Evolutionary conservation across 2,888 invertebrate genomes (phyloP).

Genomic region (Protonemura montana): DNA sequence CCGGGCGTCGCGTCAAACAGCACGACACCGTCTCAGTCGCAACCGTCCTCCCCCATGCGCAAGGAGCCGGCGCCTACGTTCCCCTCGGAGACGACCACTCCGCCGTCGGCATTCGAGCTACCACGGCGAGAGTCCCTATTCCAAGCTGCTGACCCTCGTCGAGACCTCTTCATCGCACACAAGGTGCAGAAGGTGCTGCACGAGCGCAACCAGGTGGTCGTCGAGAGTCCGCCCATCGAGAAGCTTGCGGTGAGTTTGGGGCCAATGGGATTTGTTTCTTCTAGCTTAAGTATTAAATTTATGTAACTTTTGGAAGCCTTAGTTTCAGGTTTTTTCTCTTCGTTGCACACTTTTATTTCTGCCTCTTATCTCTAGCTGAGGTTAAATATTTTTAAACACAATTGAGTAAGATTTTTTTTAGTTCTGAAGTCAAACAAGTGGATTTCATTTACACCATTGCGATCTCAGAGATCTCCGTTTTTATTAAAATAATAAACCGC

Average conservation of each 20-base stretch:
- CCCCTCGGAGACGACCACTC: constrained; percentile 50
- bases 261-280: no score
- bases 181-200: constrained; percentile 62
- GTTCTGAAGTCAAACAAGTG: no score
- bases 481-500: no score
- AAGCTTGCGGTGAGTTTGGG: neutral
- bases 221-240: constrained; percentile 27
- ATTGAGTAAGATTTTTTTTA: no score
- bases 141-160: constrained; percentile 1
- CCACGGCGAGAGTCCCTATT: constrained; percentile 54
- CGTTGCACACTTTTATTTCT: no score
- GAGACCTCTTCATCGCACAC: constrained; percentile 51
- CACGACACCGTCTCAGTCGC: constrained; percentile 63
- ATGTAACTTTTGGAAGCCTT: no score
- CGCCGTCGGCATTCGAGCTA: constrained; percentile 34
- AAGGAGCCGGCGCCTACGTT: constrained; percentile 68
- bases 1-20: constrained; percentile 54
- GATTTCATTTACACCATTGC: no score
- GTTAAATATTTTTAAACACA: no score
- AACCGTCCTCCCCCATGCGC: constrained; percentile 75
- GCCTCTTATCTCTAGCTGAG: no score
- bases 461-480: no score
- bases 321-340: no score
- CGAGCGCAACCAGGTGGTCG: constrained; percentile 58
- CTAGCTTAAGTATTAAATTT: no score